Evolutionary conservation across 2,113 vertebrate species (phyloP), one percentile per base, ranked within the genome.

Genomic region (Trachemys scripta): DNA sequence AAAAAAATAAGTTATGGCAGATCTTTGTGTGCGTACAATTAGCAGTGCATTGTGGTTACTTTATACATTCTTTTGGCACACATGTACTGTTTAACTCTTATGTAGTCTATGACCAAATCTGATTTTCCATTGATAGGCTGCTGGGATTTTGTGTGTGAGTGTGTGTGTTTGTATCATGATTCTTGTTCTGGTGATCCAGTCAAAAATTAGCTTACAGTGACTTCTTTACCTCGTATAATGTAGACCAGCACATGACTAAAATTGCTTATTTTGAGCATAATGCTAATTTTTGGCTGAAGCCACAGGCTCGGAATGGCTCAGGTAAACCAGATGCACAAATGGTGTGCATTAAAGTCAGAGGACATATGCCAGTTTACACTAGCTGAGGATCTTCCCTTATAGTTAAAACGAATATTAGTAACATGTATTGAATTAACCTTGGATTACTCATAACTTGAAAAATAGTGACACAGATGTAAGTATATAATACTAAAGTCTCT

Each of bases 61-160:
- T 16, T 8, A 69, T 19, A n/a, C 35, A n/a, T 69, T 69, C 31
- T 69, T n/a, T 59, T n/a, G 4, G 8, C 62, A 20, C 35, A 69
- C 8, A 69, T 69, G 17, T n/a, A n/a, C 35, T n/a, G 10, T 72
- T 93, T 75, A 93, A 54, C 4, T 47, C 35, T 25, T 24, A 80
- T 90, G 45, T 90, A 22, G 1, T 25, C 0, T 78, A 90, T 82
- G 22, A 6, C 50, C 3, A 16, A 50, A 90, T 84, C 54, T 51
- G 57, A 45, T 45, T 76, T 84, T 84, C 29, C 27, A 17, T 84
- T 50, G 59, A 49, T 20, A 35, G 45, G 8, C 25, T 79, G 51
- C 8, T 8, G 0, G 1, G 17, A 9, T 38, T 62, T 35, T 3
- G 0, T 0, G 0, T 5, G 27, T 76, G 85, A 78, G 51, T 13